Evolutionary conservation across 2,113 vertebrate genomes (phyloP).

Genomic region (Pseudois nayaur): DNA sequence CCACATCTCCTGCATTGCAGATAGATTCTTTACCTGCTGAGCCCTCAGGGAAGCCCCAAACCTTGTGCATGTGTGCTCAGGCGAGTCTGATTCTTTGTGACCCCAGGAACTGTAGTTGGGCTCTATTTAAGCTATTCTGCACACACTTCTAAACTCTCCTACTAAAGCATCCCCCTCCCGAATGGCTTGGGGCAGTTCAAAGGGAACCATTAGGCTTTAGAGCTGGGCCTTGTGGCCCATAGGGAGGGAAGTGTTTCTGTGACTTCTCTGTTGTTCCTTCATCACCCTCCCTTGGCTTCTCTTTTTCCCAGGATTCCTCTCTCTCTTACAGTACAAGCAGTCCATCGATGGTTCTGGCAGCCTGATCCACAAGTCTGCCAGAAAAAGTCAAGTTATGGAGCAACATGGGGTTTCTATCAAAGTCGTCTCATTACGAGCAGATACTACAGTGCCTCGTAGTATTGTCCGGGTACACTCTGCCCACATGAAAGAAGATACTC

Average conservation of each 20-base stretch:
- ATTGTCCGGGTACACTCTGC: neutral
- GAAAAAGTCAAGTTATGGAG: accelerated
- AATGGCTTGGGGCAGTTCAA: neutral
- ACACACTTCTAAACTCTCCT: neutral
- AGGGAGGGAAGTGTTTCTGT: neutral
- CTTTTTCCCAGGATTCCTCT: constrained; percentile 36
- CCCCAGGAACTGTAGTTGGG: neutral
- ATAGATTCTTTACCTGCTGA: neutral
- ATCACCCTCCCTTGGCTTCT: neutral
- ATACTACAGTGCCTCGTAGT: neutral
- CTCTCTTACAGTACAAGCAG: neutral
- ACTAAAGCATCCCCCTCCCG: neutral
- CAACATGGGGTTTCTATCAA: neutral
- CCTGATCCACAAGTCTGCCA: neutral
- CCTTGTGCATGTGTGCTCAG: neutral
- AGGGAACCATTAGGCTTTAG: neutral
- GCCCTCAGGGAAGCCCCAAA: neutral
- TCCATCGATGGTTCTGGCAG: neutral
- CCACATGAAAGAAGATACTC: accelerated
- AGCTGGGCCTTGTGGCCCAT: neutral
- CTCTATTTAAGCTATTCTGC: neutral
- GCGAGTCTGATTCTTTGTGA: neutral
- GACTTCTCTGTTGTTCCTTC: neutral
- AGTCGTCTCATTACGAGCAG: neutral
- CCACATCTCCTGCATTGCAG: neutral